Evolutionary conservation across 2,797 vertebrate species (phyloP).

Genomic region (Nothura maculosa): DNA sequence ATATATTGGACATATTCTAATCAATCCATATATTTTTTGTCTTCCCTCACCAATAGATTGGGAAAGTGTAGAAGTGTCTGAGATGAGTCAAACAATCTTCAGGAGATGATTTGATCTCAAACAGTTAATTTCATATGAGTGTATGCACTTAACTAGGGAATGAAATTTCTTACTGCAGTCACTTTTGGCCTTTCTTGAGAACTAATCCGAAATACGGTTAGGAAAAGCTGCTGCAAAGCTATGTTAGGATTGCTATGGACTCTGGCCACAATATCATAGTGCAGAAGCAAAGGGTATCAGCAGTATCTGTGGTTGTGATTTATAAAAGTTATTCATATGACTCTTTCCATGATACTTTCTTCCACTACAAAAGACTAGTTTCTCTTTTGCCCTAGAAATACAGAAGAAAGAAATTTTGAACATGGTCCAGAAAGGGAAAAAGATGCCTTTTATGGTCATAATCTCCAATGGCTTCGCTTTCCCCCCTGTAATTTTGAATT

Average conservation of each 20-base stretch:
- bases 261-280: not conserved
- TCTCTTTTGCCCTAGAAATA: not conserved
- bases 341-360: not conserved
- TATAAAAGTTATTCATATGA: not conserved
- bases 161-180: not conserved
- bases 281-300: not conserved
- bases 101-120: fast-evolving
- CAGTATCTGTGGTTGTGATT: not conserved
- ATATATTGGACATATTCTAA: not conserved
- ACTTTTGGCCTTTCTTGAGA: not conserved
- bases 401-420: not conserved
- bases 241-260: not conserved
- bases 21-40: not conserved
- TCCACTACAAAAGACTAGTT: not conserved
- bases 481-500: fast-evolving
- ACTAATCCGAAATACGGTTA: not conserved
- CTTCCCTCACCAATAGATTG: not conserved
- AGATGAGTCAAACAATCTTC: not conserved
- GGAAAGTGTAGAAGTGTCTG: not conserved
- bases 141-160: not conserved
- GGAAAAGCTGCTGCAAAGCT: not conserved
- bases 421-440: not conserved
- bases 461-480: not conserved
- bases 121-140: not conserved
- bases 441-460: not conserved